Evolutionary conservation across 2,888 invertebrate genomes (phyloP), one percentile per base, ranked within the genome.

Genomic region (Malthinus flaveolus): DNA sequence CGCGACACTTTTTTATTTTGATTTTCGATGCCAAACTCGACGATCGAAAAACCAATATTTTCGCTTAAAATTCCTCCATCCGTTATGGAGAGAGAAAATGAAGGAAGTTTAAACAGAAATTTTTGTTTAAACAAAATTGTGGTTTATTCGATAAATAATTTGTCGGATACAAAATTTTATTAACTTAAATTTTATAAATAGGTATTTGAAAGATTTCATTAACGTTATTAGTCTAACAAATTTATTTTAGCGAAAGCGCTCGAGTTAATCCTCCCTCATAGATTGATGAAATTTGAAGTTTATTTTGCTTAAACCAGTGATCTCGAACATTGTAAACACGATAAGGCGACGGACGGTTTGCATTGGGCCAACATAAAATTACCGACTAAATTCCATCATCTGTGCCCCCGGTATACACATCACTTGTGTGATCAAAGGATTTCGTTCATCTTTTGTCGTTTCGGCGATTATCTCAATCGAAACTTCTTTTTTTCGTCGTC

Each of bases 251-350:
- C 49, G 45, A 56, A 44, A 49, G 45, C 49, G 35, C 44, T 44
- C 49, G 42, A 32, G 56, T 56, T 56, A 56, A 56, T 56, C 49
- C 56, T 49, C 49, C 45, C 49, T 49, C 45, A 56, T 56, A 44
- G 56, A 56, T 49, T 56, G 56, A 56, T 56, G 56, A 55, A 56
- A 71, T 72, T 68, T 70, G 68, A 72, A 71, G 72, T 68, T 69
- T 71, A 73, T 73, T 71, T 69, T 62, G 66, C 61, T 61, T 66
- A 67, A 73, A 72, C 70, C 75, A 74, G 65, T 73, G 74, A 74
- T 75, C 73, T 71, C 70, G 73, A 74, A 74, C 71, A 74, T 71
- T 71, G 74, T 73, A 75, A 74, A 75, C 75, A 73, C 65, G 70
- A 68, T 66, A 69, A 70, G 69, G 72, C 69, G 66, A 70, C 67